phyloP scores from a whole-genome alignment of 2,888 invertebrate genomes.

The Zygothrica quintamaculata region DNA sequence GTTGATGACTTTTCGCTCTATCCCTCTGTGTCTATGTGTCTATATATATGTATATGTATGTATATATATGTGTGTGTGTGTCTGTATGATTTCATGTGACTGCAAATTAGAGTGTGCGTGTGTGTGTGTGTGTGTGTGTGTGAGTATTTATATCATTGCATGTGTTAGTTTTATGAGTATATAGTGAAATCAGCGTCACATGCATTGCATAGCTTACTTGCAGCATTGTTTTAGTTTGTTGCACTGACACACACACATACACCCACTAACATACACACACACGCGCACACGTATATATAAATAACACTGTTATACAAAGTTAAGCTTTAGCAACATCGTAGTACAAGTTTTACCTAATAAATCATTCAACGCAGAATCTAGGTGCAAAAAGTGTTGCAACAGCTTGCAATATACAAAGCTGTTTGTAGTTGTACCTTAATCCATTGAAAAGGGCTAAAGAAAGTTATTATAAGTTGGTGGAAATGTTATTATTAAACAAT shows the following conservation, averaged over 20 bases:
- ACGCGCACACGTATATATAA: not conserved
- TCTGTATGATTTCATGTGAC: no score
- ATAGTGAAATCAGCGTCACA: conserved; percentile 11
- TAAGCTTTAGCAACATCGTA: not conserved
- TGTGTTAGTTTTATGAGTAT: not conserved
- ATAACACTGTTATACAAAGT: not conserved
- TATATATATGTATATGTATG: conserved; percentile 8
- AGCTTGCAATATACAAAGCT: no score
- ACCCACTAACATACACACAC: not conserved
- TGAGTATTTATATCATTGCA: not conserved
- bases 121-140: conserved; percentile 3
- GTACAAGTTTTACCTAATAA: no score
- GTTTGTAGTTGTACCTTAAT: no score
- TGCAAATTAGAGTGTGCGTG: no score
- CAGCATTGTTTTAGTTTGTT: conserved; percentile 14
- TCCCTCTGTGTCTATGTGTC: conserved; percentile 20
- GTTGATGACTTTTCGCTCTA: conserved; percentile 58
- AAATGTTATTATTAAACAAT: no score
- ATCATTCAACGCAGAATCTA: no score
- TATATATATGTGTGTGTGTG: conserved; percentile 6
- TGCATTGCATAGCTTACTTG: conserved; percentile 12
- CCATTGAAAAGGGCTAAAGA: no score
- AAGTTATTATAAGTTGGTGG: no score
- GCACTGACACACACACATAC: conserved; percentile 7
- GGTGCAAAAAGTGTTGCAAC: no score